These are phyloP conservation scores for Allobates femoralis DNA, from an alignment of 2,797 vertebrate species.

Conservation along the genomic window DNA sequence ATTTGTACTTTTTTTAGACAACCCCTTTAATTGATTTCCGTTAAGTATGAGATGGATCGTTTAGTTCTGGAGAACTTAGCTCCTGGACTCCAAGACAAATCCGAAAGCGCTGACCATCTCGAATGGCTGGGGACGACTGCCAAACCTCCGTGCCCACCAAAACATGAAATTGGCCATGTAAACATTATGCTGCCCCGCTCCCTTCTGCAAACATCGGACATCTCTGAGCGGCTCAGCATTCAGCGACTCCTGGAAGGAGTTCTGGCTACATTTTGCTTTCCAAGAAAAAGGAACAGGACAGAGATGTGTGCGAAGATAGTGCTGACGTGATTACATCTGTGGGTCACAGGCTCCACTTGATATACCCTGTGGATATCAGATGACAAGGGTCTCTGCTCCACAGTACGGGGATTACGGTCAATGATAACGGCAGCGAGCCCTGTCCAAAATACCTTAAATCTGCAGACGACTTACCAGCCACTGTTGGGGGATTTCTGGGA, in stretches of 20 bases:
- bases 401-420: background rate
- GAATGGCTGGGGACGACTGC: background rate
- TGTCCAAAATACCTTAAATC: background rate
- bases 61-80: background rate
- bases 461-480: conserved; percentile 88
- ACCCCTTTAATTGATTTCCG: no score
- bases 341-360: conserved; percentile 42
- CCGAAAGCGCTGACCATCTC: background rate
- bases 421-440: no score
- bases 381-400: background rate
- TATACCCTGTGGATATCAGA: conserved; percentile 17
- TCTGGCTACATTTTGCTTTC: conserved; percentile 16
- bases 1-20: no score
- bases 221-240: conserved; percentile 22
- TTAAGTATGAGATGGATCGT: background rate
- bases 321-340: background rate
- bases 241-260: conserved; percentile 14
- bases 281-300: conserved; percentile 39
- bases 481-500: conserved; percentile 96
- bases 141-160: background rate
- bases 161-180: conserved; percentile 16
- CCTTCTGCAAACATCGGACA: conserved; percentile 13
- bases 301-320: conserved; percentile 33
- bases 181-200: conserved; percentile 29
- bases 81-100: background rate